These are phyloP conservation scores for Scarus forsteni DNA, from an alignment of 2,797 vertebrate genomes.

Conservation along the genomic window DNA sequence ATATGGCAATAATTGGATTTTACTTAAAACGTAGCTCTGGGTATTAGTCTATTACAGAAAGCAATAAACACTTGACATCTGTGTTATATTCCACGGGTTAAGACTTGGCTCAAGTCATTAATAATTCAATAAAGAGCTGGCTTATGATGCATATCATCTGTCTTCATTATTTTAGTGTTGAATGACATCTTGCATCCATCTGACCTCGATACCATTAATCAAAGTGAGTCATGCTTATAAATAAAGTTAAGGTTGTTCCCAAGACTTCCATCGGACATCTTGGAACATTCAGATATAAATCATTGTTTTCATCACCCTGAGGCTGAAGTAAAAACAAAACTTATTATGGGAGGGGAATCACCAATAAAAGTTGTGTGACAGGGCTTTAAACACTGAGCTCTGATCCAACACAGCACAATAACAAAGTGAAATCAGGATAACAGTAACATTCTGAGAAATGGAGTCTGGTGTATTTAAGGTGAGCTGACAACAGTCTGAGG, in stretches of 20 bases:
- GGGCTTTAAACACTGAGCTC: too few species aligned
- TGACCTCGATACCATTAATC: conserved; percentile 29
- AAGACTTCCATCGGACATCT: neutral
- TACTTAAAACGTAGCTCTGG: conserved; percentile 1
- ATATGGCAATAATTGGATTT: conserved; percentile 26
- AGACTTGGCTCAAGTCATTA: conserved; percentile 51
- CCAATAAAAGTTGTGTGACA: too few species aligned
- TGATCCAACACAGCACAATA: too few species aligned
- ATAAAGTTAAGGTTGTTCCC: conserved; percentile 4
- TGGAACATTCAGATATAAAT: neutral
- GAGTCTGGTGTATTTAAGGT: too few species aligned
- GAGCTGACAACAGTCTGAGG: too few species aligned
- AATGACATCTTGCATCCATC: conserved; percentile 53
- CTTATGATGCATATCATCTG: conserved; percentile 52
- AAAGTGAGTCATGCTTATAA: conserved; percentile 18
- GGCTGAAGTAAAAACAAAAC: too few species aligned
- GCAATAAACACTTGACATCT: conserved; percentile 49
- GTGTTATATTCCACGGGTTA: conserved; percentile 36
- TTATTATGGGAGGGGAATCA: too few species aligned
- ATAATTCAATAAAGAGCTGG: conserved; percentile 61
- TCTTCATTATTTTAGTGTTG: conserved; percentile 51
- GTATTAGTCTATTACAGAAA: conserved; percentile 36
- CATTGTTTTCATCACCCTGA: neutral
- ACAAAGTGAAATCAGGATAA: too few species aligned
- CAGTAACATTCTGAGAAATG: too few species aligned